Evolutionary conservation across 2,113 vertebrate genomes (phyloP).

Genomic region (Bubo scandiacus): DNA sequence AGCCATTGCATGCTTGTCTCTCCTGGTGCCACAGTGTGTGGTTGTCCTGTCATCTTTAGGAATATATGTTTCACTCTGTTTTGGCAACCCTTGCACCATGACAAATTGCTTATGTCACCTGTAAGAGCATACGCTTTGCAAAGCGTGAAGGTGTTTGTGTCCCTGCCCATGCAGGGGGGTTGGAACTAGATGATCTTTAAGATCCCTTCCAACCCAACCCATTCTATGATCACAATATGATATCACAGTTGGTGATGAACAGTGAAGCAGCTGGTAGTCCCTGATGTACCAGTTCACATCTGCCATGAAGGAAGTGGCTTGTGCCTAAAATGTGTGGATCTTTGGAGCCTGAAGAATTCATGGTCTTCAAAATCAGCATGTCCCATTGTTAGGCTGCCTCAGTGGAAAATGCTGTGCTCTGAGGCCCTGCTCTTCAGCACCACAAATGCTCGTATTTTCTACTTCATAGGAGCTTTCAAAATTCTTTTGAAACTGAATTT

Average conservation of each 20-base stretch:
- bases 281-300: neutral
- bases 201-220: too few species aligned
- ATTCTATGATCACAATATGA: rapidly evolving
- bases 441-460: neutral
- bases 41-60: neutral
- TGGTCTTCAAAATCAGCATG: neutral
- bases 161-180: too few species aligned
- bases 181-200: too few species aligned
- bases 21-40: neutral
- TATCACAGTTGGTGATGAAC: neutral
- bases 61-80: neutral
- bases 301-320: neutral
- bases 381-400: rapidly evolving
- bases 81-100: neutral
- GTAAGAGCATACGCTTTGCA: rapidly evolving
- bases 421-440: neutral
- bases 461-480: neutral
- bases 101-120: rapidly evolving
- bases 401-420: neutral
- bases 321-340: neutral
- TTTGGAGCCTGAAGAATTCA: neutral
- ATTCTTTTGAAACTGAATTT: neutral
- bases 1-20: neutral
- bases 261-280: neutral
- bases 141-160: neutral